Conservation (phyloP, 1,140 invertebrate genomes). For the Anastrepha ludens region DNA sequence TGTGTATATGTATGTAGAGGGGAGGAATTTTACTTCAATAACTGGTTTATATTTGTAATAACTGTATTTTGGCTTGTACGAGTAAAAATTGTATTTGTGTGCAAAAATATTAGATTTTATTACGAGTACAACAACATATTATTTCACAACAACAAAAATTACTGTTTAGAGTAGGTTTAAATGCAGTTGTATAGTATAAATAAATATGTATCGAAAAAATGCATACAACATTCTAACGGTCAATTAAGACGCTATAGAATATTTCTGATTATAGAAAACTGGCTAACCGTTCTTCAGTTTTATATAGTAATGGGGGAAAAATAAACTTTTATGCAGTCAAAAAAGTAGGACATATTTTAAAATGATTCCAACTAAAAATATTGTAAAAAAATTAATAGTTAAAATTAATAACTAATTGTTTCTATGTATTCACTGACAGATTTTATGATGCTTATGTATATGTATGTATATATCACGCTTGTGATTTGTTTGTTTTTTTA, state of each 20-base stretch:
- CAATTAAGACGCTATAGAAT: not conserved
- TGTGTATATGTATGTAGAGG: too few species aligned
- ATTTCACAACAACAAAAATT: not conserved
- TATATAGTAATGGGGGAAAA: too few species aligned
- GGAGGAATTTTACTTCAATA: too few species aligned
- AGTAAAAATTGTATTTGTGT: not conserved
- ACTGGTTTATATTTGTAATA: too few species aligned
- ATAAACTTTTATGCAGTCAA: slow-evolving; percentile 1
- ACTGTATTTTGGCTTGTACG: not conserved
- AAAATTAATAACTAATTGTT: not conserved
- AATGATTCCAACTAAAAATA: slow-evolving; percentile 52
- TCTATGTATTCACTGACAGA: not conserved
- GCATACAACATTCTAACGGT: not conserved
- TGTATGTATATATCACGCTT: not conserved
- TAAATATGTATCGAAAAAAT: not conserved
- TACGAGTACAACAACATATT: slow-evolving; percentile 19
- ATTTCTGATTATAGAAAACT: not conserved
- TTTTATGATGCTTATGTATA: not conserved
- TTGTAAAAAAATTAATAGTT: slow-evolving; percentile 1
- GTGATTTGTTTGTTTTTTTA: not conserved
- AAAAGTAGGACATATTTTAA: slow-evolving; percentile 59
- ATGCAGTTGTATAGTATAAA: not conserved
- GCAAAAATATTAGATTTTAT: not conserved
- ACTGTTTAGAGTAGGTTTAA: not conserved
- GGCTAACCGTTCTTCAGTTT: not conserved